Evolutionary conservation across 2,797 vertebrate species (phyloP), one percentile per base, ranked within the genome.

Genomic region (Scarus forsteni): DNA sequence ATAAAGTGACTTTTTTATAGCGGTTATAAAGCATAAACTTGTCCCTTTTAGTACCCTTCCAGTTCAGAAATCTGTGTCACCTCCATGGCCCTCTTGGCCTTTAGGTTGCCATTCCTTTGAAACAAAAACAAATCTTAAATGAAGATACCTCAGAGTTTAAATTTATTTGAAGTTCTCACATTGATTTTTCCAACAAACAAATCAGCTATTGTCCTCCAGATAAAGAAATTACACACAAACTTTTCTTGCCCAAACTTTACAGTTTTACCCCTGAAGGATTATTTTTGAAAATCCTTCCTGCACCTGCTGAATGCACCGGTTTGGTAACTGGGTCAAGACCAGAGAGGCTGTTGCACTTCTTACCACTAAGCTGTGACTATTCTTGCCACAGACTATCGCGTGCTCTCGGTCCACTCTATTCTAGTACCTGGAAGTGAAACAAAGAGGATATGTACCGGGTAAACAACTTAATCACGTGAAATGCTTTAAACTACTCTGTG

Each of bases 301-400:
- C 88, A 89, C 87, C 89, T 92, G 88, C 90, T 89, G 84, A 89
- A 89, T 60, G 77, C 60, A 89, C 87, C 87, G 45, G 66, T 89
- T 86, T 85, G 81, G 79, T 86, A 92, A 92, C 46, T 93, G 88
- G 91, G 91, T 91, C 92, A 90, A 85, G 82, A 91, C 89, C 85
- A 79, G 71, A 68, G 84, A 81, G 79, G 87, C 81, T 83, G 83
- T 88, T 84, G 83, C 77, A 85, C 85, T 81, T 87, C 85, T 89
- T 87, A 84, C 77, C 70, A 80, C 87, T 93, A 92, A 93, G 81
- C 89, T 83, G 75, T 79, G 79, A 89, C 90, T 94, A 92, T 92
- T 94, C 78, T 78, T 89, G 77, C 80, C 70, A 78, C 85, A 83
- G 83, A 89, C 85, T 76, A 81, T 88, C 60, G 70, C 60, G 16